Base-by-base conservation (phyloP, 1,140 invertebrate species). In the Matsumurasca onukii region DNA sequence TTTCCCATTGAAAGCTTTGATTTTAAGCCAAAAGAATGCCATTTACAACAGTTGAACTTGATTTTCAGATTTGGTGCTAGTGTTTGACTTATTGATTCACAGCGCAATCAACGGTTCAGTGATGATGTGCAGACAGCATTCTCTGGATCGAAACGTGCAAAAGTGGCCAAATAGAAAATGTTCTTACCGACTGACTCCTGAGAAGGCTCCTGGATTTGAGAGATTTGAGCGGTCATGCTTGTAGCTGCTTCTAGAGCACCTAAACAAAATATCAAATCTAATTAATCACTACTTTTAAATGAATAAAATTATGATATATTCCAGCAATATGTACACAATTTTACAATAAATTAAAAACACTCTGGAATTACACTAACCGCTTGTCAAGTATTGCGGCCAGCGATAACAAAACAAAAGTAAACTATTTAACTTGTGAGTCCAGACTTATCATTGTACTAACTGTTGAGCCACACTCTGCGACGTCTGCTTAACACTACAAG, bases 201-300 rank as follows among this genome's bases (percentile, higher is more conserved):
- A 9, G 62, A 65, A 2, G 62, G 13, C 39, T 65, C 62, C 9
- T 45, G 31, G 2, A 45, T 17, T 45, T 65, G 62, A 20, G 31
- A 27, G 20, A 65, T 39, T 2, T 65, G 62, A 3, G 31, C 31
- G 2, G 62, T 24, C 13, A 65, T 65, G 25, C 55, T 55, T 30
- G 66, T 27, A 20, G 66, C 66, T 9, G 66, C 66, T 20, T 68
- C 67, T 31, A 68, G 39, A 49, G 67, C 25, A 24, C 67, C 67
- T 68, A 24, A 31, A 55, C 30, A 67, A 27, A 55, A 49, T 5
- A 39, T n/a, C n/a, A n/a, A n/a, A n/a, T n/a, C n/a, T n/a, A n/a
- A n/a, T n/a, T n/a, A n/a, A n/a, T n/a, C n/a, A n/a, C n/a, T n/a
- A n/a, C n/a, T n/a, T n/a, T n/a, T n/a, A n/a, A n/a, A n/a, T n/a